Percentiles rank a stretch among this genome's conserved stretches.
Evolutionary conservation across 2,797 vertebrate species (phyloP).

Genomic region (Enteromius unitaeniatus): DNA sequence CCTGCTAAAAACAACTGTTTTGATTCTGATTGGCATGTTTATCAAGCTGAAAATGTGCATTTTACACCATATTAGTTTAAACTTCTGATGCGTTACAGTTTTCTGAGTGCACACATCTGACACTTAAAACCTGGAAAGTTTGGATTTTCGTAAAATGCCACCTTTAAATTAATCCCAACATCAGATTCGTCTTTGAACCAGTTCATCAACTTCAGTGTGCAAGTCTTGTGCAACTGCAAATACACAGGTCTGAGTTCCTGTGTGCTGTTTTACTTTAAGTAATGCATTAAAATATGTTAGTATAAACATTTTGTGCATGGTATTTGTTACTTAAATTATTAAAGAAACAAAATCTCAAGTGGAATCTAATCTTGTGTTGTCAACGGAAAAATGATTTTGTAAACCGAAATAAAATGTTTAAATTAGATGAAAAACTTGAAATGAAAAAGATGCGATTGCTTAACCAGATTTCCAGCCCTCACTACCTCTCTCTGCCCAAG

Average conservation of each 20-base stretch:
- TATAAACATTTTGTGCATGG: neutral
- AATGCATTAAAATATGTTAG: neutral
- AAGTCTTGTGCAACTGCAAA: too few relatives aligned
- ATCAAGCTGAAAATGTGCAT: too few relatives aligned
- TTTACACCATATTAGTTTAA: too few relatives aligned
- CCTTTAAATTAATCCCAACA: neutral
- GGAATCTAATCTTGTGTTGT: neutral
- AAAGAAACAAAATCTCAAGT: neutral
- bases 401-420: neutral
- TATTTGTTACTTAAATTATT: neutral
- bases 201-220: neutral
- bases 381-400: neutral
- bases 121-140: too few relatives aligned
- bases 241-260: too few relatives aligned
- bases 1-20: too few relatives aligned
- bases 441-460: too few relatives aligned
- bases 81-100: too few relatives aligned
- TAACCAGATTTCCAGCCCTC: constrained; percentile 39
- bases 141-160: too few relatives aligned
- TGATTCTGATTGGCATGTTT: too few relatives aligned
- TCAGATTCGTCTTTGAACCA: neutral
- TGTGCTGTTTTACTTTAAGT: neutral
- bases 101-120: too few relatives aligned
- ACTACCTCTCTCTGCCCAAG: constrained; percentile 43
- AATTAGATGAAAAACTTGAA: neutral